A percentile compares a stretch with the other conserved stretches of the same genome.
Evolutionary conservation across 2,888 invertebrate genomes (phyloP).

Genomic region (Noctua pronuba): DNA sequence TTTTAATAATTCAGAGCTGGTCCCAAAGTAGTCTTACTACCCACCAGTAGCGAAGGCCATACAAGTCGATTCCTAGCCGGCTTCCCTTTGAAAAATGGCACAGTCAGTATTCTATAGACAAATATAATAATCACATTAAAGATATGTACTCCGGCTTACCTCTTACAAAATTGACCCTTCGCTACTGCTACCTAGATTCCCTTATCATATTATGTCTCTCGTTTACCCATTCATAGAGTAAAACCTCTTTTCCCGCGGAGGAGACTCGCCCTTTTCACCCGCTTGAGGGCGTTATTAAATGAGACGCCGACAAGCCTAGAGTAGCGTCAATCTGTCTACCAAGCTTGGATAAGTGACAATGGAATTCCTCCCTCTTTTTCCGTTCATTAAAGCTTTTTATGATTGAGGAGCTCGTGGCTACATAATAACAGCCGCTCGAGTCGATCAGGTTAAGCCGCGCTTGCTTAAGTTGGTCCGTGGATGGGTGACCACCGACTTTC

Average conservation of each 20-base stretch:
- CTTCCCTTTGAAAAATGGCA: too few relatives aligned
- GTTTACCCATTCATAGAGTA: not conserved
- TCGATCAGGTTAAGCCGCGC: too few relatives aligned
- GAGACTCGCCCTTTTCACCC: not conserved
- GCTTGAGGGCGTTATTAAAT: constrained; percentile 15
- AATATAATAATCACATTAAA: too few relatives aligned
- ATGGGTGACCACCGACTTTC: too few relatives aligned
- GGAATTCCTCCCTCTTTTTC: not conserved
- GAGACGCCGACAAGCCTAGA: not conserved
- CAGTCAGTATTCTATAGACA: too few relatives aligned
- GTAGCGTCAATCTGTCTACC: constrained; percentile 27
- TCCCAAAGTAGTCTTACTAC: not conserved
- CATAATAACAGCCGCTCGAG: too few relatives aligned
- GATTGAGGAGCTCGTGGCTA: too few relatives aligned
- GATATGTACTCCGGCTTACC: too few relatives aligned
- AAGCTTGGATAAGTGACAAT: not conserved
- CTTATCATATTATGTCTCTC: not conserved
- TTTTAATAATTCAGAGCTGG: not conserved
- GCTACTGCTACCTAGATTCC: not conserved
- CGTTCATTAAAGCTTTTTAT: not conserved
- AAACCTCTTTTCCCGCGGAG: not conserved
- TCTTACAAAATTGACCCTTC: too few relatives aligned
- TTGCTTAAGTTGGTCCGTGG: too few relatives aligned
- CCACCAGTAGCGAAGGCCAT: too few relatives aligned
- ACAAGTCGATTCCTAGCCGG: too few relatives aligned